phyloP scores from a whole-genome alignment of 2,888 invertebrate species.

The Andrena hattorfiana region DNA sequence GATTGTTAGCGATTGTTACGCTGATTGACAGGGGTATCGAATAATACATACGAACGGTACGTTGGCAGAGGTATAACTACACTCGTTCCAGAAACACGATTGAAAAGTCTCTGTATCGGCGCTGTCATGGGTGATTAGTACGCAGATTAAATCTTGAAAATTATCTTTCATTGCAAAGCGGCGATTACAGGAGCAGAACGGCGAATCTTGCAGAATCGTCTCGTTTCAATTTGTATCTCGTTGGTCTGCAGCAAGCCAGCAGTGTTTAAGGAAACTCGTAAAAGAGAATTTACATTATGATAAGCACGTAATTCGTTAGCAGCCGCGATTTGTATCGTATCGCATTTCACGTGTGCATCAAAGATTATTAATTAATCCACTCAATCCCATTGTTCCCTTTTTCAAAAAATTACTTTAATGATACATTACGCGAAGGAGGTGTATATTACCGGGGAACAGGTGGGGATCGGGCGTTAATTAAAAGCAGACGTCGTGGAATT shows the following conservation, averaged over 20 bases:
- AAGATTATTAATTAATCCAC: conserved; percentile 18
- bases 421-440: conserved; percentile 14
- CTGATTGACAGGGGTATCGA: conserved; percentile 33
- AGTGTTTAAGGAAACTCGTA: neutral
- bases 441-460: conserved; percentile 51
- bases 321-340: neutral
- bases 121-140: neutral
- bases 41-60: conserved; percentile 8
- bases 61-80: conserved; percentile 7
- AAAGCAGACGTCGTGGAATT: conserved; percentile 68
- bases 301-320: neutral
- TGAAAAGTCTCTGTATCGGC: conserved; percentile 2
- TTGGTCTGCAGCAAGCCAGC: too few relatives aligned
- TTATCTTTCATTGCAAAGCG: neutral
- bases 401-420: conserved; percentile 20
- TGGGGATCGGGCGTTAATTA: conserved; percentile 66
- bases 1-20: conserved; percentile 31
- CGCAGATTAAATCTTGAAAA: neutral
- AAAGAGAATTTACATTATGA: neutral
- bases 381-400: conserved; percentile 23
- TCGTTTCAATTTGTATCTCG: neutral
- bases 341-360: neutral
- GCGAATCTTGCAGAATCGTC: neutral
- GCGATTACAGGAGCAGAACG: neutral
- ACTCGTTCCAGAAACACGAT: neutral